phyloP scores from a whole-genome alignment of 1,140 invertebrate species.

The Drosophila carrolli region DNA sequence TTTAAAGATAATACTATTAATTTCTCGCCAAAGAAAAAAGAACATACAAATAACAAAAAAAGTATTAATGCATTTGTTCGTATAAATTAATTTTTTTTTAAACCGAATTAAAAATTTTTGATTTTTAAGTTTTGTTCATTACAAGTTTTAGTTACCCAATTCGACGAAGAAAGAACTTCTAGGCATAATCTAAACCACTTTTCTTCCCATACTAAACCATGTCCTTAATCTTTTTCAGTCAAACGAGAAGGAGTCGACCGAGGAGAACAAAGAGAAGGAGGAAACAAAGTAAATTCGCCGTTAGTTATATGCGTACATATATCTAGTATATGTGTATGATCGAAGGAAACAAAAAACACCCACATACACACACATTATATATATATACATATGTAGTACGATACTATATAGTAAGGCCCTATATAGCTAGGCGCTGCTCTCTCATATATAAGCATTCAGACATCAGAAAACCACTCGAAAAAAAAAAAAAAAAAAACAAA shows the following conservation, averaged over 20 bases:
- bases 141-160: not conserved
- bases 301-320: conserved; percentile 68
- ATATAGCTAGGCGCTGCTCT: conserved; percentile 72
- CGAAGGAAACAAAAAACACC: conserved; percentile 39
- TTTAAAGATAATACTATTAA: too few species aligned
- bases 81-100: too few species aligned
- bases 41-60: too few species aligned
- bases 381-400: conserved; percentile 73
- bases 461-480: conserved; percentile 53
- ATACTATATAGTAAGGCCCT: conserved; percentile 79
- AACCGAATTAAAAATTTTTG: too few species aligned
- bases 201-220: not conserved
- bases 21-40: too few species aligned
- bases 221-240: conserved; percentile 78
- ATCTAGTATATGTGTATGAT: conserved; percentile 60
- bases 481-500: conserved; percentile 11
- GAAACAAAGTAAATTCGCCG: conserved; percentile 83
- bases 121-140: too few species aligned
- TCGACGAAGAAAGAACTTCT: not conserved
- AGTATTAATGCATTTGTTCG: too few species aligned
- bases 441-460: conserved; percentile 79
- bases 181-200: too few species aligned
- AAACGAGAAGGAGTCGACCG: conserved; percentile 89
- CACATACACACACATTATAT: conserved; percentile 75
- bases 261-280: conserved; percentile 91